Conservation (phyloP, 2,797 vertebrate species). For the Gymnoscopelus microlampas region DNA sequence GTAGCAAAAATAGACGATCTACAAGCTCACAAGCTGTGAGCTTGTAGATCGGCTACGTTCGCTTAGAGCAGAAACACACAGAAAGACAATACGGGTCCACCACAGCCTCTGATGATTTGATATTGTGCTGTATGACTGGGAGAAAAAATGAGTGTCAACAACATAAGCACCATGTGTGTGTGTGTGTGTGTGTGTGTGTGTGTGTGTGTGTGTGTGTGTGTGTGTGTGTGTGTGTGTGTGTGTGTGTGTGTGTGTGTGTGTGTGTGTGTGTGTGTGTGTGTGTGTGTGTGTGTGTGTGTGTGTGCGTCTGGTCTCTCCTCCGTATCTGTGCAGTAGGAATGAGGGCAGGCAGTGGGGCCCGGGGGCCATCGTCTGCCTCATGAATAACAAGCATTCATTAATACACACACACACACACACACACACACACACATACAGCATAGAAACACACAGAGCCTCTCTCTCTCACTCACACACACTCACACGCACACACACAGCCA, state of each 20-base stretch:
- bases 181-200: constrained; percentile 8
- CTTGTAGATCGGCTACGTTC: no score
- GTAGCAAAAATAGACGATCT: no score
- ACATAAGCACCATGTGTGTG: not conserved
- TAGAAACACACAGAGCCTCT: no score
- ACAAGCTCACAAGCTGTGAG: no score
- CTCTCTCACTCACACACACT: constrained; percentile 6
- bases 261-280: constrained; percentile 13
- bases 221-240: constrained; percentile 5
- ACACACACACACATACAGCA: constrained; percentile 23
- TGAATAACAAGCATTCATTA: constrained; percentile 77
- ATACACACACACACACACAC: constrained; percentile 20
- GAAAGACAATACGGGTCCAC: not conserved
- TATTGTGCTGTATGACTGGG: constrained; percentile 17
- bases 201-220: constrained; percentile 12
- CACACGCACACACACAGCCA: constrained; percentile 10
- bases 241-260: constrained; percentile 10
- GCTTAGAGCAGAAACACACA: constrained; percentile 9
- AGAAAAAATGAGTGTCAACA: not conserved
- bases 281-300: constrained; percentile 11
- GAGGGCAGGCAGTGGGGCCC: constrained; percentile 64
- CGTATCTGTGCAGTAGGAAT: constrained; percentile 59
- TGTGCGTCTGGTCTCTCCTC: constrained; percentile 16
- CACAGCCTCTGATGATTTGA: constrained; percentile 7
- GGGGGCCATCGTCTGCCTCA: constrained; percentile 55